Conservation (phyloP, 2,888 invertebrate species). For the Yponomeuta plumbellus region DNA sequence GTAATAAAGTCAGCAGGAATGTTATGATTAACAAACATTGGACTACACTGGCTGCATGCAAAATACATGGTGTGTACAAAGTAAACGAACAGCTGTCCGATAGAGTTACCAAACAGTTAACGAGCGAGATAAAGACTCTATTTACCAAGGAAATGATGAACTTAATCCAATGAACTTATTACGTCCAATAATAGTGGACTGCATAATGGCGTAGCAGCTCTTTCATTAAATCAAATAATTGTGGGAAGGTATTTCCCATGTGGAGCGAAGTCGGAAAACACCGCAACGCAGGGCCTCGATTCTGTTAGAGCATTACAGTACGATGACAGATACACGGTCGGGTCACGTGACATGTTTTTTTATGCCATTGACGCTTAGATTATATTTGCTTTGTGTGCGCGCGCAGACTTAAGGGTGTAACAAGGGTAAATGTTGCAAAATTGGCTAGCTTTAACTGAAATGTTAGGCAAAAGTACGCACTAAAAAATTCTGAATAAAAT, state of each 20-base stretch:
- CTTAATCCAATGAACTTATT: slow-evolving; percentile 45
- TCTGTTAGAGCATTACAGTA: too few species aligned
- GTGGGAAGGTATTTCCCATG: slow-evolving; percentile 52
- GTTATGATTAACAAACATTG: not conserved
- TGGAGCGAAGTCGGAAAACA: not conserved
- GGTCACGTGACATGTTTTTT: too few species aligned
- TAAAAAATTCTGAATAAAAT: too few species aligned
- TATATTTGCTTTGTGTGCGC: too few species aligned
- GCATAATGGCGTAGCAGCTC: slow-evolving; percentile 34
- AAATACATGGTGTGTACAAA: slow-evolving; percentile 26
- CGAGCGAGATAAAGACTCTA: slow-evolving; percentile 20
- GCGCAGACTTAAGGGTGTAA: too few species aligned
- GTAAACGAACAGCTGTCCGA: slow-evolving; percentile 30
- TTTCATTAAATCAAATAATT: slow-evolving; percentile 47
- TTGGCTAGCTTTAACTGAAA: too few species aligned
- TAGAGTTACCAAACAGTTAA: slow-evolving; percentile 35
- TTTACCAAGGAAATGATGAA: slow-evolving; percentile 34
- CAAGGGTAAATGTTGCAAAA: too few species aligned
- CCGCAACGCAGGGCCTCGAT: too few species aligned
- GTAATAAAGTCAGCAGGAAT: not conserved
- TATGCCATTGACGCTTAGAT: too few species aligned
- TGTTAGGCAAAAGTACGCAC: too few species aligned
- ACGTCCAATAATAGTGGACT: slow-evolving; percentile 54
- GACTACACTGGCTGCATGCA: not conserved
- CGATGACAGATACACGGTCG: too few species aligned